These are phyloP conservation scores for Holcopasites calliopsidis DNA, from an alignment of 1,140 invertebrate genomes.

Conservation along the genomic window DNA sequence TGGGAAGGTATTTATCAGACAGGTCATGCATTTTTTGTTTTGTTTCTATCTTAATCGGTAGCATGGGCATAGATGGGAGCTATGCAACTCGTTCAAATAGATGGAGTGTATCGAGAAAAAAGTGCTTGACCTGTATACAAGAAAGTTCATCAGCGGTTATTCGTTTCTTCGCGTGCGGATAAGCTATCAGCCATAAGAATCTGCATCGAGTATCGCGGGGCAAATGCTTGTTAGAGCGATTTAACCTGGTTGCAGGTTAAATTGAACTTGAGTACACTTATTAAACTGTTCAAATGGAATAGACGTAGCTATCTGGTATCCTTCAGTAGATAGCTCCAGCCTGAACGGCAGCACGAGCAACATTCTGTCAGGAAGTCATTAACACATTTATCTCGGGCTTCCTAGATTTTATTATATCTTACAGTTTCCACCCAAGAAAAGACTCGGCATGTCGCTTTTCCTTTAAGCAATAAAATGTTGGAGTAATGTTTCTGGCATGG, in stretches of 20 bases:
- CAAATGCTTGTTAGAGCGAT: neutral
- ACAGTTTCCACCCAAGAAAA: neutral
- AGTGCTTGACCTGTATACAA: neutral
- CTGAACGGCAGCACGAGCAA: neutral
- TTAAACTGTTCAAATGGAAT: neutral
- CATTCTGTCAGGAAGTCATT: slow-evolving; percentile 6
- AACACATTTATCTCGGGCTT: neutral
- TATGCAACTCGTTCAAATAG: neutral
- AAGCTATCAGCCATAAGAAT: neutral
- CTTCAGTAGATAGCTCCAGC: slow-evolving; percentile 1
- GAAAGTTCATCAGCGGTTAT: neutral
- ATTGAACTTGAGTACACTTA: neutral
- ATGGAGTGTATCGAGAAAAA: neutral
- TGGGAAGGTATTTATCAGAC: neutral
- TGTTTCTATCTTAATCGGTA: too few species aligned
- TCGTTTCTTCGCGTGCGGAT: neutral
- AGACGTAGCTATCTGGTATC: neutral
- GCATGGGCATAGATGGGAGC: too few species aligned
- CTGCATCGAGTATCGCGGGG: neutral
- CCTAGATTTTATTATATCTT: neutral
- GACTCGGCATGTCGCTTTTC: neutral
- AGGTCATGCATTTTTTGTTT: neutral
- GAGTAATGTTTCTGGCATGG: neutral
- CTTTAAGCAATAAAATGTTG: neutral
- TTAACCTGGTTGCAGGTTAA: neutral